phyloP scores from a whole-genome alignment of 2,888 invertebrate genomes.

The Yponomeuta sedellus region DNA sequence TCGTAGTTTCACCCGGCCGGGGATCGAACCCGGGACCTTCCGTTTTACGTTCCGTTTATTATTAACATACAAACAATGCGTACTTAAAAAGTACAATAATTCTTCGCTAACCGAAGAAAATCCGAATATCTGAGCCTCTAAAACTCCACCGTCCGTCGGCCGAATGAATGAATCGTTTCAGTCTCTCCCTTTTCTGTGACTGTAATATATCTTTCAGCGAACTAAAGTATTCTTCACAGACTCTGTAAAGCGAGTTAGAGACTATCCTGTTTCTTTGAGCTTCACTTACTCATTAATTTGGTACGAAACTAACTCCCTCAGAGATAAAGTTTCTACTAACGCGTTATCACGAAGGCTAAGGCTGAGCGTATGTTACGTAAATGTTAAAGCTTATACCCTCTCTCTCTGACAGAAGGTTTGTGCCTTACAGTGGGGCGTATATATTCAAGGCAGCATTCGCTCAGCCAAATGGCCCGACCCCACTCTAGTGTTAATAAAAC shows the following conservation, averaged over 20 bases:
- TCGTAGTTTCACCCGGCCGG: no score
- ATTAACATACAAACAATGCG: no score
- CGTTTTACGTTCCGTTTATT: no score
- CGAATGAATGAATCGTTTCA: neutral
- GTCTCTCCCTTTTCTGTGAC: neutral
- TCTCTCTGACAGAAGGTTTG: no score
- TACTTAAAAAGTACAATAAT: no score
- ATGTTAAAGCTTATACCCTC: no score
- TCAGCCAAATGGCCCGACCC: neutral
- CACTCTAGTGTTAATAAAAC: neutral
- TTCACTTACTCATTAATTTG: constrained; percentile 3
- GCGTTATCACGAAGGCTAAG: neutral
- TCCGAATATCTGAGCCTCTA: no score
- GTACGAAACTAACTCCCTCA: neutral
- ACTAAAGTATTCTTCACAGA: constrained; percentile 11
- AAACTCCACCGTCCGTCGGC: no score
- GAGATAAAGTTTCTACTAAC: neutral
- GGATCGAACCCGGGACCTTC: no score
- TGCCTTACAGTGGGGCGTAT: no score
- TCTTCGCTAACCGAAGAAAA: no score
- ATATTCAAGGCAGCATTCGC: neutral
- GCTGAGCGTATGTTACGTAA: neutral
- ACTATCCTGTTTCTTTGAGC: constrained; percentile 7
- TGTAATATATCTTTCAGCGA: neutral
- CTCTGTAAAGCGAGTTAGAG: constrained; percentile 18